A percentile compares a stretch with the other conserved stretches of the same genome.
These are phyloP conservation scores for Troides aeacus DNA, from an alignment of 2,888 invertebrate species.

Conservation along the genomic window DNA sequence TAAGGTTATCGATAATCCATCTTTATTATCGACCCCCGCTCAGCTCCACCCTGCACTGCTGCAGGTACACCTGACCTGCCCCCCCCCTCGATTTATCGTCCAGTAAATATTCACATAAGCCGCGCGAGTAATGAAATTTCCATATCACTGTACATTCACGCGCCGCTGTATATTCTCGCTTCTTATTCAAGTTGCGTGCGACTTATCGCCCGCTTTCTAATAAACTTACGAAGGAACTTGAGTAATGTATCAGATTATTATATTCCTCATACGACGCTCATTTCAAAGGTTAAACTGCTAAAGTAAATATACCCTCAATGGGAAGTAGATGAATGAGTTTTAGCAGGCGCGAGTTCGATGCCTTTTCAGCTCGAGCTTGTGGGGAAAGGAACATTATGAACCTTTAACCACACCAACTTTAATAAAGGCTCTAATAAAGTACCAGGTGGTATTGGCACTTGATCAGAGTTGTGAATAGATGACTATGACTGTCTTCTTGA, in stretches of 20 bases:
- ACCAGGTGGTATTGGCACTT: no score
- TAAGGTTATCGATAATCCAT: conserved; percentile 62
- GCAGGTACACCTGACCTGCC: conserved; percentile 61
- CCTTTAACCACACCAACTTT: no score
- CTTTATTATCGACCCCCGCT: conserved; percentile 37
- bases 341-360: no score
- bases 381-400: no score
- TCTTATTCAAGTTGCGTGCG: conserved; percentile 19
- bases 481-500: no score
- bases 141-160: conserved; percentile 47
- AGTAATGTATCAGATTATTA: conserved; percentile 12
- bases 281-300: neutral
- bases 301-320: no score
- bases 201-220: conserved; percentile 29
- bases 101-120: conserved; percentile 60
- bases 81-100: conserved; percentile 65
- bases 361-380: no score
- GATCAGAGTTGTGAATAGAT: no score
- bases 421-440: no score
- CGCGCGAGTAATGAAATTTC: conserved; percentile 56
- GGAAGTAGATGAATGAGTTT: no score
- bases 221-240: neutral
- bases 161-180: conserved; percentile 44
- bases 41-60: no score
- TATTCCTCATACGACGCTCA: neutral